Evolutionary conservation across 2,113 vertebrate species (phyloP).

Genomic region (Nothobranchius furzeri): DNA sequence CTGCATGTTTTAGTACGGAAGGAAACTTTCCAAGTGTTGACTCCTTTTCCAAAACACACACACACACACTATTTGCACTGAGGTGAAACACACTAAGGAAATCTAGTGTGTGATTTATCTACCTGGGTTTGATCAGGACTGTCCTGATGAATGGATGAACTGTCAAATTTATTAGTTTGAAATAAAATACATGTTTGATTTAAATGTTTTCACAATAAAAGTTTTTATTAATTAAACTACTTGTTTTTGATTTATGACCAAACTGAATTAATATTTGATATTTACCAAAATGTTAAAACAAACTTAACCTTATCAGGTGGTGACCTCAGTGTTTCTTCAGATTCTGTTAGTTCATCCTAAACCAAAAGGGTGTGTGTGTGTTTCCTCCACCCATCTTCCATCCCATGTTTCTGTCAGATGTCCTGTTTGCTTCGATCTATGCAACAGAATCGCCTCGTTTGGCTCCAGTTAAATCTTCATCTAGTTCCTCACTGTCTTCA

Average conservation of each 20-base stretch:
- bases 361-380: conserved; percentile 34
- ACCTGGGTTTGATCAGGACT: too few species aligned
- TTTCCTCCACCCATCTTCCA: conserved; percentile 39
- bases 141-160: too few species aligned
- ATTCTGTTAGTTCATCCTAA: conserved; percentile 18
- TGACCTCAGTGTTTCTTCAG: conserved; percentile 12
- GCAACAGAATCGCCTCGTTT: conserved; percentile 72
- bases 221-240: too few species aligned
- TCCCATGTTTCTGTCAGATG: conserved; percentile 36
- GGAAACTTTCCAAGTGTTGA: conserved; percentile 75
- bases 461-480: conserved; percentile 41
- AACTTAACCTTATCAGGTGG: not conserved
- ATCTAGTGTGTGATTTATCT: conserved; percentile 42
- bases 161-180: too few species aligned
- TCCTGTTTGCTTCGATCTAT: conserved; percentile 82
- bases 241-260: too few species aligned
- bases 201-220: too few species aligned
- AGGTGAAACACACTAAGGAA: conserved; percentile 74
- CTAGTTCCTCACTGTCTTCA: conserved; percentile 35
- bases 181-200: too few species aligned
- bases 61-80: conserved; percentile 51
- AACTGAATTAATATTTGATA: too few species aligned
- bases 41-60: conserved; percentile 50
- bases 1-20: conserved; percentile 83
- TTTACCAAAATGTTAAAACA: too few species aligned